Evolutionary conservation across 2,888 invertebrate genomes (phyloP).

Genomic region (Eupithecia subfuscata): DNA sequence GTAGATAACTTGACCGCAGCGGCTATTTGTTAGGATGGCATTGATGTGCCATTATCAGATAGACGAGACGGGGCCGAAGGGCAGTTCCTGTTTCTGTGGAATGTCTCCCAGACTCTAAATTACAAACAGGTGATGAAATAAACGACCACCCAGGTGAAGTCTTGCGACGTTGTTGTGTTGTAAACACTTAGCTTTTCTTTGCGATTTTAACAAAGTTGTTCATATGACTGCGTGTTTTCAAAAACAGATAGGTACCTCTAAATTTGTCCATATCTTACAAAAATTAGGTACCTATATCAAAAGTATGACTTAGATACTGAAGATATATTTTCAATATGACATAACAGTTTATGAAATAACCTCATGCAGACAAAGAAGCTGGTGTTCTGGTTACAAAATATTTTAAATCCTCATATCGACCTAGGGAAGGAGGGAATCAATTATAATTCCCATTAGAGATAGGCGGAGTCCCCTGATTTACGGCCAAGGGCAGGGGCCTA

Average conservation of each 20-base stretch:
- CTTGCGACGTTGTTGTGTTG: background rate
- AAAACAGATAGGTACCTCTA: too few species aligned
- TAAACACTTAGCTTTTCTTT: background rate
- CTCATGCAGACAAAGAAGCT: constrained; percentile 30
- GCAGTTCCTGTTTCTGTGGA: background rate
- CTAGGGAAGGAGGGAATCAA: constrained; percentile 63
- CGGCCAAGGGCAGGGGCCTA: constrained; percentile 27
- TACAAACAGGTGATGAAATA: background rate
- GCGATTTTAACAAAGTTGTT: background rate
- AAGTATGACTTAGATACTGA: background rate
- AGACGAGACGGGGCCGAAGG: constrained; percentile 18
- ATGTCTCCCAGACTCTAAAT: background rate
- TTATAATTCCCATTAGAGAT: constrained; percentile 70
- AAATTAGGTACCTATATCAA: too few species aligned
- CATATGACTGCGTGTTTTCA: too few species aligned
- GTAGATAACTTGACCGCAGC: constrained; percentile 54
- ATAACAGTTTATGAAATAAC: background rate
- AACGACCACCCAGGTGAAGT: background rate
- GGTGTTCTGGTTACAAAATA: constrained; percentile 17
- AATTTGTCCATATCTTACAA: background rate
- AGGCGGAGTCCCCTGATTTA: constrained; percentile 64
- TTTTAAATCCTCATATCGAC: constrained; percentile 35
- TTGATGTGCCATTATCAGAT: constrained; percentile 30
- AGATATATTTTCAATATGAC: background rate
- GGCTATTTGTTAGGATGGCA: constrained; percentile 38